These are phyloP conservation scores for Epinephelus fuscoguttatus DNA, from an alignment of 2,113 vertebrate genomes.

Conservation along the genomic window DNA sequence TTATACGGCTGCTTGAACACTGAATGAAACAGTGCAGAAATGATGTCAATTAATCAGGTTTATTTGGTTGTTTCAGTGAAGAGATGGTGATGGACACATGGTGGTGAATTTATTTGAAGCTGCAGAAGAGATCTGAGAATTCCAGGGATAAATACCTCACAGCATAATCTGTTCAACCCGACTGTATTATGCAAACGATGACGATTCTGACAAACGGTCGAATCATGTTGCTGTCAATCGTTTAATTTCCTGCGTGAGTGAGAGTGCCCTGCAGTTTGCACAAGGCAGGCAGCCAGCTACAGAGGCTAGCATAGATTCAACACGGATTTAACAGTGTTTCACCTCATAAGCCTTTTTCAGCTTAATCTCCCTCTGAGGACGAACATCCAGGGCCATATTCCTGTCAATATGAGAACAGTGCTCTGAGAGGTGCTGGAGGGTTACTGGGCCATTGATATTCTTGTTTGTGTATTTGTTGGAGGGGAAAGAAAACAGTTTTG, in stretches of 20 bases:
- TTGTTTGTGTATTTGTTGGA: constrained; percentile 48
- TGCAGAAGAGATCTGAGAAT: constrained; percentile 10
- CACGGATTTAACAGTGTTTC: constrained; percentile 75
- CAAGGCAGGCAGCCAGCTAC: constrained; percentile 67
- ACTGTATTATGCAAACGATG: constrained; percentile 32
- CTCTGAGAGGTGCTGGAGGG: constrained; percentile 40
- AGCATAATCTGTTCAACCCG: constrained; percentile 29
- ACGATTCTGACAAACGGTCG: constrained; percentile 38
- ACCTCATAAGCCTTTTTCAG: constrained; percentile 77
- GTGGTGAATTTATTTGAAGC: constrained; percentile 12
- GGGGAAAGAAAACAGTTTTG: constrained; percentile 4
- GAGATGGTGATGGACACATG: neutral
- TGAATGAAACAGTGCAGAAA: neutral
- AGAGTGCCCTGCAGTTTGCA: constrained; percentile 49
- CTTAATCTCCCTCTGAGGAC: constrained; percentile 72
- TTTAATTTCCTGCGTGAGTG: constrained; percentile 73
- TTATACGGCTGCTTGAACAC: constrained; percentile 6
- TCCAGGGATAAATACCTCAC: constrained; percentile 2
- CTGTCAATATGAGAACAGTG: constrained; percentile 61
- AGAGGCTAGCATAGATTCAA: constrained; percentile 74
- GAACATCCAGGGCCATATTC: constrained; percentile 70
- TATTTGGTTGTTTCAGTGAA: constrained; percentile 33
- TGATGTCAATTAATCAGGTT: neutral
- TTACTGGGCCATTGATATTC: constrained; percentile 62
- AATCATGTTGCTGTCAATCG: constrained; percentile 65